Evolutionary conservation across 2,888 invertebrate genomes (phyloP), one percentile per base, ranked within the genome.

Genomic region (Rhaphigaster nebulosa): DNA sequence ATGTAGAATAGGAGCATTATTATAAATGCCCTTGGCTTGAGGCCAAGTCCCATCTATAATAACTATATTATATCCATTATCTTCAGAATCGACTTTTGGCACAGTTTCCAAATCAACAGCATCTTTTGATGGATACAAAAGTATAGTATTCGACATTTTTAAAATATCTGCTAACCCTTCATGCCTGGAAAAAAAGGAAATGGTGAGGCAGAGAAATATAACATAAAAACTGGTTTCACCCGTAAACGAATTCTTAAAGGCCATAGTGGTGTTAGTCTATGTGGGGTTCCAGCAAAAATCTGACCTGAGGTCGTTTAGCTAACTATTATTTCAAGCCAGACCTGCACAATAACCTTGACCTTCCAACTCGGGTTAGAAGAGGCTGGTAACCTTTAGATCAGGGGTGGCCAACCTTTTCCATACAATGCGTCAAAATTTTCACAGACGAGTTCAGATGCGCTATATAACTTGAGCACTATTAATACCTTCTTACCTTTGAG

Each of bases 31-130:
- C 94, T 98, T 98, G 5, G 98, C 98, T 94, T 99, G 98, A 0
- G 98, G 97, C 98, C 98, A 99, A 20, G 99, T 99, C 10, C 99
- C 98, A 94, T 99, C 98, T 92, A 99, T 95, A 80, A 98, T 94
- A 87, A 98, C 95, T 90, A 98, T 94, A 93, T 97, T 98, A 93
- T 97, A 97, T 20, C 95, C 95, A 60, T 92, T 92, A 54, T 93
- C 92, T 92, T 93, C 38, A 18, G 90, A 87, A 92, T 93, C 93
- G 1, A 93, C 92, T 41, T 92, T 92, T 90, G 94, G 93, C 65
- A 96, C 93, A 91, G 94, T 94, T 93, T 95, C 95, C 92, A 98
- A 95, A 93, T 97, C 96, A 89, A 96, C 94, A 3, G 98, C 96
- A 92, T 95, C 94, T 93, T 95, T 95, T 92, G 97, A 97, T 54